Conservation (phyloP, 2,113 vertebrate species). For the Scortum barcoo region DNA sequence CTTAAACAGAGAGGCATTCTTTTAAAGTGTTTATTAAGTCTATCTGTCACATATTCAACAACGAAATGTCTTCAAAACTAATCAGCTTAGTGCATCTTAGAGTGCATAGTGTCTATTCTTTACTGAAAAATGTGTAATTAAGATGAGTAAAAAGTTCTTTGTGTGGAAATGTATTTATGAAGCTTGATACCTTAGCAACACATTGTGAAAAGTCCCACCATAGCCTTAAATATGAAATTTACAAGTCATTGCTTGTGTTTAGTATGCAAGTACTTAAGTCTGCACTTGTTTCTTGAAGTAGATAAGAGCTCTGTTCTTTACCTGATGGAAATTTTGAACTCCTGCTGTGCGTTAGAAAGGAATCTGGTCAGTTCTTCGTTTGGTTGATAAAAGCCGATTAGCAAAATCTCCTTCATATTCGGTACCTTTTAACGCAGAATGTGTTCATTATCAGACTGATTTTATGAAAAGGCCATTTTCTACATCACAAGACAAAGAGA, state of each 20-base stretch:
- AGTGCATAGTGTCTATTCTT: neutral
- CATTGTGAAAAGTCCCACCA: neutral
- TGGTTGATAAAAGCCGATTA: constrained; percentile 98
- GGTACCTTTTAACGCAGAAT: constrained; percentile 84
- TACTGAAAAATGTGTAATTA: neutral
- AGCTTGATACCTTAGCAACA: neutral
- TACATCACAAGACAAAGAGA: neutral
- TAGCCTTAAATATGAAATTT: no score
- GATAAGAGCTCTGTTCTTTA: constrained; percentile 16
- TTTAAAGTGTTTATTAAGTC: neutral
- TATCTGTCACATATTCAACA: neutral
- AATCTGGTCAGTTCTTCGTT: constrained; percentile 94
- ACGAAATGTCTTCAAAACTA: neutral
- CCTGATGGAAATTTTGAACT: constrained; percentile 95
- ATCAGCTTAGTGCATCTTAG: neutral
- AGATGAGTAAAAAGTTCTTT: neutral
- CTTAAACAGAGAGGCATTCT: neutral
- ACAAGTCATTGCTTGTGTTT: neutral
- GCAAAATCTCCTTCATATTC: constrained; percentile 95
- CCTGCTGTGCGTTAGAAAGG: constrained; percentile 90
- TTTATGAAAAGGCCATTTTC: neutral
- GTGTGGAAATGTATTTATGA: neutral
- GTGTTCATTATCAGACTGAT: neutral
- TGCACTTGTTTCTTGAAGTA: neutral
- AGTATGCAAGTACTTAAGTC: neutral